A percentile compares a stretch with the other conserved stretches of the same genome.
Evolutionary conservation across 2,797 vertebrate genomes (phyloP).

Genomic region (Merluccius polli): DNA sequence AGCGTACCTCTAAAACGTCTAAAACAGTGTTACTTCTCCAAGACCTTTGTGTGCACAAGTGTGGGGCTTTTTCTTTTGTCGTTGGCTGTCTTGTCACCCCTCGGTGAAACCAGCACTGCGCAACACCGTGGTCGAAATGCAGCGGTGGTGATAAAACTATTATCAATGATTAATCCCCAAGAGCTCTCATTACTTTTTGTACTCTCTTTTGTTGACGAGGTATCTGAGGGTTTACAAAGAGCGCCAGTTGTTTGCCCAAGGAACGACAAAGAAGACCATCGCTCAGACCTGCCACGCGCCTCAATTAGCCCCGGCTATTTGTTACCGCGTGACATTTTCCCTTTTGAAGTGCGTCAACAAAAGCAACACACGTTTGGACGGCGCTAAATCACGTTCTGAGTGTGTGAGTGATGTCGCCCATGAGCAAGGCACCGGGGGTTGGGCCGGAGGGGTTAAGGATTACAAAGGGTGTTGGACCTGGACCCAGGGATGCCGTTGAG

Average conservation of each 20-base stretch:
- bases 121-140: background rate
- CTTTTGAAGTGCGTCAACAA: conserved; percentile 47
- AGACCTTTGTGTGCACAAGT: conserved; percentile 1
- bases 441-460: background rate
- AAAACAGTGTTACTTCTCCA: background rate
- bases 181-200: conserved; percentile 33
- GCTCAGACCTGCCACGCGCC: conserved; percentile 32
- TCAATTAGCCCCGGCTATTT: conserved; percentile 43
- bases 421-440: background rate
- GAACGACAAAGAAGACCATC: conserved; percentile 44
- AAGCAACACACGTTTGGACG: conserved; percentile 32
- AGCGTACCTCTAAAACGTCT: background rate
- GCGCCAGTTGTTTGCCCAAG: conserved; percentile 47
- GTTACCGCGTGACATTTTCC: conserved; percentile 40
- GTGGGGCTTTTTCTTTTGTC: background rate
- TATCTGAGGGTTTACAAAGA: conserved; percentile 46
- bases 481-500: background rate
- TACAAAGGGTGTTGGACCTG: background rate
- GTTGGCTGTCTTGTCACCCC: background rate
- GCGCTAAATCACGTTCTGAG: conserved; percentile 24
- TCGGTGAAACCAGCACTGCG: background rate
- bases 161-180: conserved; percentile 61
- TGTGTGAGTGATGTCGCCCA: conserved; percentile 14
- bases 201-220: conserved; percentile 38
- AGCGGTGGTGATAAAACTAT: conserved; percentile 27